Conservation (phyloP, 2,888 invertebrate species). For the Coelinius sp. region DNA sequence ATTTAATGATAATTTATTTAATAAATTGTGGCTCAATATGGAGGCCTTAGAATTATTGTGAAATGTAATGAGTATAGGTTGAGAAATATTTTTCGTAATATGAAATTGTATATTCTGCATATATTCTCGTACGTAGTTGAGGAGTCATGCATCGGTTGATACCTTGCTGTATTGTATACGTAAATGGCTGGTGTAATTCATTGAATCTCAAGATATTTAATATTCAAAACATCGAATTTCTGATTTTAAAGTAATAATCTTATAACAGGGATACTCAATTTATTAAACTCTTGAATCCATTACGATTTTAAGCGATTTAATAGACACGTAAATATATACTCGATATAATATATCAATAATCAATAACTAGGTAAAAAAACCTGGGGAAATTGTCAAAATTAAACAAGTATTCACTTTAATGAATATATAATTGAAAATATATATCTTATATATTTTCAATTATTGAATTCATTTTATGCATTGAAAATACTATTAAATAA, state of each 20-base stretch:
- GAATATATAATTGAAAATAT: no score
- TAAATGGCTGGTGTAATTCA: neutral
- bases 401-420: neutral
- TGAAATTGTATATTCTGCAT: conserved; percentile 27
- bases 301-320: neutral
- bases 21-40: conserved; percentile 4
- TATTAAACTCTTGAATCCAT: neutral
- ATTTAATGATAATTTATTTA: conserved; percentile 31
- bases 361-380: neutral
- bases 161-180: conserved; percentile 7
- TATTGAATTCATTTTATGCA: no score
- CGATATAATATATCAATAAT: neutral
- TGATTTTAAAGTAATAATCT: neutral
- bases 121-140: neutral
- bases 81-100: conserved; percentile 7
- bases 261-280: neutral
- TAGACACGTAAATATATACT: neutral
- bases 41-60: neutral
- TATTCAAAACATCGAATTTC: conserved; percentile 2
- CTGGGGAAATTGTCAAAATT: neutral
- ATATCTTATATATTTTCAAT: no score
- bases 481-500: no score
- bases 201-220: conserved; percentile 11
- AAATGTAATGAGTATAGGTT: neutral
- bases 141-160: neutral